Evolutionary conservation across 2,797 vertebrate genomes (phyloP).

Genomic region (Astyanax mexicanus): DNA sequence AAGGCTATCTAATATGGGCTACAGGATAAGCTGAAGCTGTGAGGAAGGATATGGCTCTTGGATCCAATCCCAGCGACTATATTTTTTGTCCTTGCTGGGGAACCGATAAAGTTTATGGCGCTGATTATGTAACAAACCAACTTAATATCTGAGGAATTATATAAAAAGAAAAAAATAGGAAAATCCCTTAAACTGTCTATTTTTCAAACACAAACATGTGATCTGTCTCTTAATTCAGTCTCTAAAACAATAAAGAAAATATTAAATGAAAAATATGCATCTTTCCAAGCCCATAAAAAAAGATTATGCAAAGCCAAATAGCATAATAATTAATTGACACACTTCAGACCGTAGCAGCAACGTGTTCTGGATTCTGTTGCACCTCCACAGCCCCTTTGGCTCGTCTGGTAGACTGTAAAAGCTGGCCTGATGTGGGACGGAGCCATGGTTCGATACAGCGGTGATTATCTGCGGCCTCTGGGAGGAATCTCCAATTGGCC

Average conservation of each 20-base stretch:
- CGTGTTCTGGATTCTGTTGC: background rate
- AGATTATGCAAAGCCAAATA: background rate
- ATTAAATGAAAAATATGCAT: no score
- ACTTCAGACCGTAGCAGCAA: constrained; percentile 10
- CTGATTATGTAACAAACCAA: constrained; percentile 2
- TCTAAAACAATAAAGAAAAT: no score
- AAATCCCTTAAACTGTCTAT: background rate
- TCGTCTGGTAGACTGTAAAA: constrained; percentile 19
- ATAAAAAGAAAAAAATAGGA: background rate
- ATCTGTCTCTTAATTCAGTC: no score
- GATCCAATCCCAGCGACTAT: background rate
- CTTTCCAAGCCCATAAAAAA: background rate
- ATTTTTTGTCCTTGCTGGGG: background rate
- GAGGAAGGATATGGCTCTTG: constrained; percentile 10
- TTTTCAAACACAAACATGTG: no score
- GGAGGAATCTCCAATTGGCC: constrained; percentile 41
- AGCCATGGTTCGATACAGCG: constrained; percentile 31
- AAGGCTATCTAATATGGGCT: background rate
- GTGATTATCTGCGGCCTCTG: constrained; percentile 42
- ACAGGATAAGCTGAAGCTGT: background rate
- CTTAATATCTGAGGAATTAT: background rate
- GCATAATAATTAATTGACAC: constrained; percentile 1
- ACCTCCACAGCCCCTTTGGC: background rate
- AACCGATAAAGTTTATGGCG: constrained; percentile 11
- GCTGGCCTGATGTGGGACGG: constrained; percentile 14